These are phyloP conservation scores for Tethea ocularis DNA, from an alignment of 2,888 invertebrate species.

Conservation along the genomic window DNA sequence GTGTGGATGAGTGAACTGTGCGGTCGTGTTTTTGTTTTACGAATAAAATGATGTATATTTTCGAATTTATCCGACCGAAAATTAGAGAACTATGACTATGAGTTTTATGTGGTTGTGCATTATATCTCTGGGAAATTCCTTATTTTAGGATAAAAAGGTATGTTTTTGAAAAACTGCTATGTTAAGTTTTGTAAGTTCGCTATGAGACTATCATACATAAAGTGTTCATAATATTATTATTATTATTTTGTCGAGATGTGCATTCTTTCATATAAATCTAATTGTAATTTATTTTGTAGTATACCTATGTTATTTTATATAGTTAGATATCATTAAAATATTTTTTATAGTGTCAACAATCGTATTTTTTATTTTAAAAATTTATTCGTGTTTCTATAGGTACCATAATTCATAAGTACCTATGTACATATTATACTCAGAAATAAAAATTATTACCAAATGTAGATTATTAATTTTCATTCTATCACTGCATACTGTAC, in stretches of 20 bases:
- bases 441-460: too few species aligned
- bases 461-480: too few species aligned
- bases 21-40: constrained; percentile 59
- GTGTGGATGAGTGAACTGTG: constrained; percentile 32
- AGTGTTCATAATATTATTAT: too few species aligned
- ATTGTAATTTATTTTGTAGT: too few species aligned
- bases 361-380: too few species aligned
- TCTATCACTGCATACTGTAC: too few species aligned
- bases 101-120: constrained; percentile 48
- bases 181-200: constrained; percentile 10
- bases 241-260: neutral
- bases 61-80: constrained; percentile 45
- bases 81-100: constrained; percentile 38
- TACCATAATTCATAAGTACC: too few species aligned
- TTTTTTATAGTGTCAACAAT: too few species aligned
- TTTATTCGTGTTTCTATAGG: too few species aligned
- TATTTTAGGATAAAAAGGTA: constrained; percentile 28
- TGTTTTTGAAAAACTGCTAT: constrained; percentile 13
- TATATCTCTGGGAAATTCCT: constrained; percentile 45
- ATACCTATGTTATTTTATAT: too few species aligned
- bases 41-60: constrained; percentile 58
- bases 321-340: too few species aligned
- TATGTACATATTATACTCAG: too few species aligned
- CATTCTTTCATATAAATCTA: neutral
- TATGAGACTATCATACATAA: neutral